Evolutionary conservation across 1,140 invertebrate species (phyloP).

Genomic region (Luehdorfia chinensis): DNA sequence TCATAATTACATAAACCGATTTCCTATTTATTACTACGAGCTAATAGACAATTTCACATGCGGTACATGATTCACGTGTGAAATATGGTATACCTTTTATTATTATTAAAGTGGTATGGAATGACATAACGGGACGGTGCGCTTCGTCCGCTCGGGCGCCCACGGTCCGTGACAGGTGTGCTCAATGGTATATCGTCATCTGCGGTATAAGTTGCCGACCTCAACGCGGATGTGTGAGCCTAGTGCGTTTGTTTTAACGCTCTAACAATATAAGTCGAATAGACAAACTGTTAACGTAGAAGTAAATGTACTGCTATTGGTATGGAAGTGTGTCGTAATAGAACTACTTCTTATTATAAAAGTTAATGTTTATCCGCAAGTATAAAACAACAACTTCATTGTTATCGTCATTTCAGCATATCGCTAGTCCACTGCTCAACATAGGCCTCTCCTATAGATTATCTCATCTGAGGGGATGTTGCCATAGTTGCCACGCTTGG

Average conservation of each 20-base stretch:
- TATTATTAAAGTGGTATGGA: constrained; percentile 54
- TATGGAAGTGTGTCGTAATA: constrained; percentile 4
- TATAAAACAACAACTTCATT: no score
- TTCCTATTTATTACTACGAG: no score
- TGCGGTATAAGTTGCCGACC: constrained; percentile 18
- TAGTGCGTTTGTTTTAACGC: constrained; percentile 6
- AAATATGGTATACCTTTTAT: constrained; percentile 45
- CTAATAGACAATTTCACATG: constrained; percentile 4
- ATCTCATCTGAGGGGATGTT: no score
- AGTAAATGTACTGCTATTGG: background rate
- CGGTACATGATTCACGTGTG: constrained; percentile 57
- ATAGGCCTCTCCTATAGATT: no score
- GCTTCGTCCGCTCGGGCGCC: constrained; percentile 38
- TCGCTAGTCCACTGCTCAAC: no score
- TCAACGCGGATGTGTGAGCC: background rate
- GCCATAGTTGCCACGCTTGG: no score
- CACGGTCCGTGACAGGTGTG: constrained; percentile 47
- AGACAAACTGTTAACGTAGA: no score
- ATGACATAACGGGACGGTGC: constrained; percentile 67
- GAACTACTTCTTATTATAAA: no score
- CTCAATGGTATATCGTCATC: constrained; percentile 23
- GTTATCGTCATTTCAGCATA: no score
- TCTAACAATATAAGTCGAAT: background rate
- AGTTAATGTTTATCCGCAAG: no score
- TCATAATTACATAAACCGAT: no score